These are phyloP conservation scores for Cyphomyrus discorhynchus DNA, from an alignment of 2,113 vertebrate species.

Conservation along the genomic window DNA sequence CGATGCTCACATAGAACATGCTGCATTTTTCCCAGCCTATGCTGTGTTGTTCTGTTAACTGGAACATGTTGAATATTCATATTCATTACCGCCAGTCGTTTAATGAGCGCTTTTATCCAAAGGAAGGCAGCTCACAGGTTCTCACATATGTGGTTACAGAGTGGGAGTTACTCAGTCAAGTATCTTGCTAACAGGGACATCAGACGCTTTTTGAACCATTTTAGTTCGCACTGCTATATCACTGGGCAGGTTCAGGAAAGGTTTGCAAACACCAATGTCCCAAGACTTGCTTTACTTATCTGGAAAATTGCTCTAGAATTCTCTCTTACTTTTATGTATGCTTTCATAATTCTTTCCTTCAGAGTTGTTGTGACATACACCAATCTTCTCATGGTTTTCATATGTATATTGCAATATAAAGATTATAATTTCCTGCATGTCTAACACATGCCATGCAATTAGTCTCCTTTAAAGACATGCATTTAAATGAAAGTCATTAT, in stretches of 20 bases:
- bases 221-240: not conserved
- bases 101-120: not conserved
- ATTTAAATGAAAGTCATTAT: conserved; percentile 31
- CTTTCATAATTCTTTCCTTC: not conserved
- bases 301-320: not conserved
- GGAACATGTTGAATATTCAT: not conserved
- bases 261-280: not conserved
- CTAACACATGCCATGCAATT: not conserved
- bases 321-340: not conserved
- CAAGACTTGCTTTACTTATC: not conserved
- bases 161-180: not conserved
- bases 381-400: not conserved
- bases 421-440: not conserved
- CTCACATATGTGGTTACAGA: not conserved
- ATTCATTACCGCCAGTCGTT: not conserved
- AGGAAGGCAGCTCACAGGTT: not conserved
- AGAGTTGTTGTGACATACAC: not conserved
- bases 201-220: not conserved
- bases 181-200: not conserved
- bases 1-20: not conserved
- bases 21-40: not conserved
- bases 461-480: conserved; percentile 10
- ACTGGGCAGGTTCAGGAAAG: not conserved
- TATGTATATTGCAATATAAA: not conserved
- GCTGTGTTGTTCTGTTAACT: not conserved